Conservation (phyloP, 2,113 vertebrate species). For the Dromas ardeola region DNA sequence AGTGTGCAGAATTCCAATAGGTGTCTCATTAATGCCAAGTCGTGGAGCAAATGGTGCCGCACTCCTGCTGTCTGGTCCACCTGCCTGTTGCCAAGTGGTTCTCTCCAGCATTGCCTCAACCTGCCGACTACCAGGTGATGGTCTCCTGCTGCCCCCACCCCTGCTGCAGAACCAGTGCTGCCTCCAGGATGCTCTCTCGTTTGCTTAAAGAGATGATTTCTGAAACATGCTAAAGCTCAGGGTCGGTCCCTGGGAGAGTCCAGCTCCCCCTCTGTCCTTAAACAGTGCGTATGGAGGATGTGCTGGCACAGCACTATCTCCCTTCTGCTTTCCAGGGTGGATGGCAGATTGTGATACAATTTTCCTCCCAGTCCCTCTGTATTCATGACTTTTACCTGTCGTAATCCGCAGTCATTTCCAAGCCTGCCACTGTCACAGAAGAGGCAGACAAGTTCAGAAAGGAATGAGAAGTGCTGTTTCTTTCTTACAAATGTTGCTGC, state of each 20-base stretch:
- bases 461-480: neutral
- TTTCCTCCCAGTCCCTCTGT: neutral
- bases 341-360: slow-evolving; percentile 13
- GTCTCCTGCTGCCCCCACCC: slow-evolving; percentile 30
- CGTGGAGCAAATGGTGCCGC: slow-evolving; percentile 3
- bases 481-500: neutral
- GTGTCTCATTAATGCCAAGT: slow-evolving; percentile 73
- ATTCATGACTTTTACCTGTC: neutral
- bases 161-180: neutral
- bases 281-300: neutral
- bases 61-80: slow-evolving; percentile 69
- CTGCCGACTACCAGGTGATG: slow-evolving; percentile 52
- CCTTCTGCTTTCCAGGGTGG: neutral
- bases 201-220: slow-evolving; percentile 3
- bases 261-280: neutral
- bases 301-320: neutral
- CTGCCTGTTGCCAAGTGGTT: slow-evolving; percentile 63
- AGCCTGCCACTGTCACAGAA: neutral
- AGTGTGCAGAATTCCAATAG: slow-evolving; percentile 51
- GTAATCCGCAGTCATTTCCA: neutral
- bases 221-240: neutral
- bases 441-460: neutral
- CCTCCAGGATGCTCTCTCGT: neutral
- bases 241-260: neutral
- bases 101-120: slow-evolving; percentile 10